Evolutionary conservation across 2,888 invertebrate species (phyloP).

Genomic region (Chrysolina haemoptera): DNA sequence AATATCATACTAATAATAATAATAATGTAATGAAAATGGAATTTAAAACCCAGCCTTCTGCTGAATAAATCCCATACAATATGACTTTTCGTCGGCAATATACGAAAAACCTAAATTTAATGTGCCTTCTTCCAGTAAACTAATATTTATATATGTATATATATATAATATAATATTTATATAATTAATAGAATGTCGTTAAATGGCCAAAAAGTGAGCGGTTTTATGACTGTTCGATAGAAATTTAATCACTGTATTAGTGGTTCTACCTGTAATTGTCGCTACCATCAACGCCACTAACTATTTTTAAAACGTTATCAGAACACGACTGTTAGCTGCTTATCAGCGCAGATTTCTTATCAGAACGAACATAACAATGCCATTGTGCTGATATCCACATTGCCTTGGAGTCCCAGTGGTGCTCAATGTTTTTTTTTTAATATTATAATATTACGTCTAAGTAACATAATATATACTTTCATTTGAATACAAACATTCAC

Average conservation of each 20-base stretch:
- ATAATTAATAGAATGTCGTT: too few species aligned
- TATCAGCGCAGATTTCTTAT: constrained; percentile 51
- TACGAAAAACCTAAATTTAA: too few species aligned
- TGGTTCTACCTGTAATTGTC: constrained; percentile 10
- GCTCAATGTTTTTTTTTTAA: constrained; percentile 41
- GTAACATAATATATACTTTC: neutral
- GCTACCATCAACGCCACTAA: constrained; percentile 18
- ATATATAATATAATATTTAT: too few species aligned
- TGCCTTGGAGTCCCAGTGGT: constrained; percentile 52
- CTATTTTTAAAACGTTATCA: constrained; percentile 40
- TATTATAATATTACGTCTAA: constrained; percentile 7
- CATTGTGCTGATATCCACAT: constrained; percentile 55
- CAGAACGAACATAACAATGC: constrained; percentile 52
- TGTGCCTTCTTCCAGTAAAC: too few species aligned
- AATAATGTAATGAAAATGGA: too few species aligned
- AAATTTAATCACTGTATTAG: neutral
- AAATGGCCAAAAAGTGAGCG: too few species aligned
- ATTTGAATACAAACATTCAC: neutral
- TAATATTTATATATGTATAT: too few species aligned
- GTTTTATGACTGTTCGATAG: too few species aligned
- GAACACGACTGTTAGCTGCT: constrained; percentile 44
- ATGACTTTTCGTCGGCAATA: too few species aligned
- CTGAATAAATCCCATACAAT: too few species aligned
- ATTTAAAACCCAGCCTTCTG: too few species aligned
- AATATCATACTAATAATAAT: too few species aligned